Percentiles rank a stretch among this genome's conserved stretches.
Evolutionary conservation across 2,113 vertebrate species (phyloP).

Genomic region (Alosa alosa): DNA sequence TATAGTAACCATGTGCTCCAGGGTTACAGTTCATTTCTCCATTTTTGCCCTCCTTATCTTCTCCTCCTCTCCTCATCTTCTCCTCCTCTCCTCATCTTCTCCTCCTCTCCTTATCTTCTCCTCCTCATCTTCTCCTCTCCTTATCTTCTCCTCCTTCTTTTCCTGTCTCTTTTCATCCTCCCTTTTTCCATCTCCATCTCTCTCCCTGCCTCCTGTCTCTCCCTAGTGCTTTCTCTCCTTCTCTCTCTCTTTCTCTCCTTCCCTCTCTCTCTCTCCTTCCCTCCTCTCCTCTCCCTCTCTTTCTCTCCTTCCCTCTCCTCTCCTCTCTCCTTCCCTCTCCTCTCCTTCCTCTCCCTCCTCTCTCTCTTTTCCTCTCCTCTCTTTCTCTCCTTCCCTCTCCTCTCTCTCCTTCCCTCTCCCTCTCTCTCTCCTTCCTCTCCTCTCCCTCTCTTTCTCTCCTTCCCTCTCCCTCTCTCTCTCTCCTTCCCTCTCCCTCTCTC

Average conservation of each 20-base stretch:
- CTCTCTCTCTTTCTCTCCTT: constrained; percentile 33
- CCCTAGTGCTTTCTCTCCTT: constrained; percentile 1
- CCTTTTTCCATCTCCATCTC: background rate
- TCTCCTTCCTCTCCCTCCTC: too few relatives aligned
- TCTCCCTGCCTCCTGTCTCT: background rate
- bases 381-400: background rate
- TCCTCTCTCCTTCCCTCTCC: too few relatives aligned
- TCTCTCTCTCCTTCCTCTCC: too few relatives aligned
- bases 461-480: too few relatives aligned
- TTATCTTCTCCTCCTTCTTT: background rate
- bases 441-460: background rate
- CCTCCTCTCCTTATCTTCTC: too few relatives aligned
- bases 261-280: background rate
- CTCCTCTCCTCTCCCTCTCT: background rate
- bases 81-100: background rate
- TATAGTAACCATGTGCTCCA: background rate
- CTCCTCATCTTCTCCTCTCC: too few relatives aligned
- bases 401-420: background rate
- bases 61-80: background rate
- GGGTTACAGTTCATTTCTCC: too few relatives aligned
- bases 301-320: background rate
- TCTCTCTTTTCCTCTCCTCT: too few relatives aligned
- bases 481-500: background rate
- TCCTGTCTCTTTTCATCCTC: background rate
- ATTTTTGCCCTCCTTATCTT: background rate